Evolutionary conservation across 1,140 invertebrate species (phyloP).

Genomic region (Macrosteles quadrilineatus): DNA sequence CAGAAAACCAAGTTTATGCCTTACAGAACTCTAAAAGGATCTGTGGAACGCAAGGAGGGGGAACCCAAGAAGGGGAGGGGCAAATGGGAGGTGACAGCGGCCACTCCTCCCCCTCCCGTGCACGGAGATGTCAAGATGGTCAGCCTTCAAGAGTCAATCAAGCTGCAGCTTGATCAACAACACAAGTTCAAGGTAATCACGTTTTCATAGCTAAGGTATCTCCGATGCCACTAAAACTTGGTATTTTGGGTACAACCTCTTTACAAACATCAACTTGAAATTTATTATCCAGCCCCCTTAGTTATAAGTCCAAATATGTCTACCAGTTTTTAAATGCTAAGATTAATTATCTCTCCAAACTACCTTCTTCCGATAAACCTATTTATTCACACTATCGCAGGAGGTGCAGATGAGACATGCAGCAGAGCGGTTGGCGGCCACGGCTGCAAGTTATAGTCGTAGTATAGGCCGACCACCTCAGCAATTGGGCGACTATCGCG

Average conservation of each 20-base stretch:
- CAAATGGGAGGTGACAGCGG: slow-evolving; percentile 69
- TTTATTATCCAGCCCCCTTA: not conserved
- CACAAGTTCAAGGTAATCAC: slow-evolving; percentile 51
- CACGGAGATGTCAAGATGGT: slow-evolving; percentile 58
- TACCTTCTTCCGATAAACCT: too few relatives aligned
- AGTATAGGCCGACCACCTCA: slow-evolving; percentile 30
- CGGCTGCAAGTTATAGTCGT: not conserved
- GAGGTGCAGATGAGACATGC: slow-evolving; percentile 54
- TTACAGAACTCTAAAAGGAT: slow-evolving; percentile 62
- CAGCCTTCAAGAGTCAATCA: slow-evolving; percentile 59
- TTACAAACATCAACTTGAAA: not conserved
- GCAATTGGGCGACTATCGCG: slow-evolving; percentile 41
- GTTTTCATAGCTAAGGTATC: too few relatives aligned
- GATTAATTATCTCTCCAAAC: too few relatives aligned
- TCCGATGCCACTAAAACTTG: not conserved
- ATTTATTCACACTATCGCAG: too few relatives aligned
- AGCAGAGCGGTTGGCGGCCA: slow-evolving; percentile 49
- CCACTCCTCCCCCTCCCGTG: slow-evolving; percentile 59
- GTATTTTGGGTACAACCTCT: not conserved
- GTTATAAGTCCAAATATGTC: slow-evolving; percentile 9
- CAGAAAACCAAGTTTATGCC: slow-evolving; percentile 58
- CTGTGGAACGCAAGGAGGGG: slow-evolving; percentile 57
- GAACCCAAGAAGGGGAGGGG: slow-evolving; percentile 53
- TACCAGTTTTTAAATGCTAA: slow-evolving; percentile 31
- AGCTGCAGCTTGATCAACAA: slow-evolving; percentile 55